Percentiles rank a stretch among this genome's conserved stretches.
Evolutionary conservation across 2,797 vertebrate genomes (phyloP).

Genomic region (Orientallactaga sibirica): DNA sequence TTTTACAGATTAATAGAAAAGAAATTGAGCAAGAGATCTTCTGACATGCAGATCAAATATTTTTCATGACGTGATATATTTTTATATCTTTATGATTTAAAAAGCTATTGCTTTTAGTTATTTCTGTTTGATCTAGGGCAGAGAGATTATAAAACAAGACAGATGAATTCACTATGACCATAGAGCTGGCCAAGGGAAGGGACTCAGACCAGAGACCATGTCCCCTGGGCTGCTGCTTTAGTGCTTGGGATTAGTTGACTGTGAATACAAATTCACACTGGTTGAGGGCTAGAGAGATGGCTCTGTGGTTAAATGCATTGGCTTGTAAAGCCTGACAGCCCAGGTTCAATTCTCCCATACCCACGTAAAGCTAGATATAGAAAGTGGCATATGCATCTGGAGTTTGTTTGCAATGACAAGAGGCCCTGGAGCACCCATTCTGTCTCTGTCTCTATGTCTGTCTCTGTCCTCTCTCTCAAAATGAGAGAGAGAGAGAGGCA

Average conservation of each 20-base stretch:
- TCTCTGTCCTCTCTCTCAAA: too few relatives aligned
- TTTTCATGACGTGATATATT: conserved; percentile 19
- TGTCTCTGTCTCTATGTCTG: too few relatives aligned
- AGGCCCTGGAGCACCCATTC: too few relatives aligned
- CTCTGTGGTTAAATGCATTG: too few relatives aligned
- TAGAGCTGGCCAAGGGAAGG: neutral
- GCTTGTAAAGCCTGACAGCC: too few relatives aligned
- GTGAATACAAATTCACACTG: conserved; percentile 37
- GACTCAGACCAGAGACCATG: neutral
- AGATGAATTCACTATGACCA: neutral
- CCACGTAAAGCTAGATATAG: too few relatives aligned
- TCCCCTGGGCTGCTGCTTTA: neutral
- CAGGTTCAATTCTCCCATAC: too few relatives aligned
- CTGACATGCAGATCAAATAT: conserved; percentile 24
- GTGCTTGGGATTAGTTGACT: neutral
- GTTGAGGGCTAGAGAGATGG: conserved; percentile 3
- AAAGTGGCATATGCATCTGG: too few relatives aligned
- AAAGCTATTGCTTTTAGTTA: conserved; percentile 25
- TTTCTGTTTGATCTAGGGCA: conserved; percentile 28
- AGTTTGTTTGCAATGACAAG: too few relatives aligned
- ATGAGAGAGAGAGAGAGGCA: too few relatives aligned
- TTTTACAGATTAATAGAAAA: conserved; percentile 53
- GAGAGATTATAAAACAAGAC: conserved; percentile 49
- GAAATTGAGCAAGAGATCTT: conserved; percentile 27
- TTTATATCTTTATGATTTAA: conserved; percentile 36